Evolutionary conservation across 30 jellyfish, hydroid and myxozoan genomes (phyloP).

Genomic region (Catostylus mosaicus): DNA sequence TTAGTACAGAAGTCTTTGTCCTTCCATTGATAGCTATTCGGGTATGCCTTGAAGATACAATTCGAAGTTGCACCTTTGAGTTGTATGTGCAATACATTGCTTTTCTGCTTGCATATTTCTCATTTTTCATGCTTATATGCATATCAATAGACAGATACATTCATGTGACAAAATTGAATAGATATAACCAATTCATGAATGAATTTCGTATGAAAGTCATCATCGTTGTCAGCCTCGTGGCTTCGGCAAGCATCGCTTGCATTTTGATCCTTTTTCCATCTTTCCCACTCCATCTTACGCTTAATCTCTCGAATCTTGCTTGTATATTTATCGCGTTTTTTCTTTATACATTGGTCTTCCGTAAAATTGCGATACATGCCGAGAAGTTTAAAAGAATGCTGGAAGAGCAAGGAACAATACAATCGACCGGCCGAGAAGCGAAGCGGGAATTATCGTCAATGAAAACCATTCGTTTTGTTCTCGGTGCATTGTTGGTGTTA

Average conservation of each 20-base stretch:
- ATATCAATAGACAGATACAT: constrained; percentile 44
- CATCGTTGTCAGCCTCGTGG: constrained; percentile 1
- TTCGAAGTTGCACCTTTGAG: constrained; percentile 47
- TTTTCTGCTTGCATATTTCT: constrained; percentile 33
- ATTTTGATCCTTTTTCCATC: neutral
- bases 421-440: constrained; percentile 7
- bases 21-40: constrained; percentile 14
- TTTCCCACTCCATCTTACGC: constrained; percentile 4
- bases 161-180: constrained; percentile 47
- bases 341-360: constrained; percentile 27
- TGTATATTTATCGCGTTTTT: neutral
- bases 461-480: constrained; percentile 41
- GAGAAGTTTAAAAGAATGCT: constrained; percentile 22
- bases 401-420: neutral
- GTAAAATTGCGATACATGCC: constrained; percentile 25
- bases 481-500: constrained; percentile 23
- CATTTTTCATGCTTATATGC: constrained; percentile 49
- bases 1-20: constrained; percentile 21
- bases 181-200: constrained; percentile 34
- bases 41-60: constrained; percentile 5
- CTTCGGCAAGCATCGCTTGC: constrained; percentile 23
- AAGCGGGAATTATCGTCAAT: constrained; percentile 49
- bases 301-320: neutral
- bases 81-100: constrained; percentile 21
- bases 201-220: constrained; percentile 38